These are phyloP conservation scores for Tringa solitaria DNA, from an alignment of 2,113 vertebrate species.

Conservation along the genomic window DNA sequence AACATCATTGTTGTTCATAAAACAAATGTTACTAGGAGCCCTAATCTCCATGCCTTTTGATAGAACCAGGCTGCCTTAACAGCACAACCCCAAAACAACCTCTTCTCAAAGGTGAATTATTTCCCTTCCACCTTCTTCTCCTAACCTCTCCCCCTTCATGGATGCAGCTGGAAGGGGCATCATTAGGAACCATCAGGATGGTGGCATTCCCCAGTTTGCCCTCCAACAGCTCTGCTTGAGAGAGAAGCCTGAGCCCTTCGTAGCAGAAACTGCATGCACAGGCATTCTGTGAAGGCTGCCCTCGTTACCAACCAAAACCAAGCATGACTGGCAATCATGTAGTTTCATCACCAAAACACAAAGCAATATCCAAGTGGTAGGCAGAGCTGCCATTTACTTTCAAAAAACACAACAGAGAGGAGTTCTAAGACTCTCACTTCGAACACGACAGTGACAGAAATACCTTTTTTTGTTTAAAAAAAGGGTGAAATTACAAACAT, in stretches of 20 bases:
- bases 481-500: not conserved
- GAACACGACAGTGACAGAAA: not conserved
- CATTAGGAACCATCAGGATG: not conserved
- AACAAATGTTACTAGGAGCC: not conserved
- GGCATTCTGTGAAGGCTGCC: not conserved
- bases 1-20: not conserved
- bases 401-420: not conserved
- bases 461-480: not conserved
- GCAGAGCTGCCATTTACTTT: not conserved
- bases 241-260: not conserved
- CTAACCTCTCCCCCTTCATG: not conserved
- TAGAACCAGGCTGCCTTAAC: not conserved
- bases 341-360: not conserved
- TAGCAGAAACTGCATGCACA: not conserved
- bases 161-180: not conserved
- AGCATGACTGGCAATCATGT: not conserved
- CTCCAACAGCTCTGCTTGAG: not conserved
- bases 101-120: not conserved
- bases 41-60: not conserved
- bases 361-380: not conserved
- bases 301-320: not conserved
- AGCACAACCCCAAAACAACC: not conserved
- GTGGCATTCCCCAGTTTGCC: not conserved
- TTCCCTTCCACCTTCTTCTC: not conserved
- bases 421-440: not conserved